These are phyloP conservation scores for Rallus crepitans DNA, from an alignment of 2,797 vertebrate species.

Conservation along the genomic window DNA sequence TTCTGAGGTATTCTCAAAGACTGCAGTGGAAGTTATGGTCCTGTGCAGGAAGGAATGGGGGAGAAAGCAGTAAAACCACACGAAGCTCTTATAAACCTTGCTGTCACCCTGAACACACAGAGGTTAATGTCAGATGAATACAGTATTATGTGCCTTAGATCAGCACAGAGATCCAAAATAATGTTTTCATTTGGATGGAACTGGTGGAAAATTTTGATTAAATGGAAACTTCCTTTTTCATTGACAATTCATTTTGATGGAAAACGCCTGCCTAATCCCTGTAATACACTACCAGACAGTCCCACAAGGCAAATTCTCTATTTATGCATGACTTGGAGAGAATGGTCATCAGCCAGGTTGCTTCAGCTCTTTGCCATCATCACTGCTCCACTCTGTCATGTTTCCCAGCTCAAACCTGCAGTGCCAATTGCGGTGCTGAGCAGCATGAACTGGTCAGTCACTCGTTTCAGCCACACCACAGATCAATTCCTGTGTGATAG, in stretches of 20 bases:
- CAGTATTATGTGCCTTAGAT: neutral
- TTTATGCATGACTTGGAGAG: neutral
- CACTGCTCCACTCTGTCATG: neutral
- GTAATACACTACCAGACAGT: neutral
- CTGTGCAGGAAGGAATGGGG: neutral
- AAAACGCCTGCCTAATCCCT: conserved; percentile 23
- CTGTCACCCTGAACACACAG: neutral
- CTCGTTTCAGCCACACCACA: neutral
- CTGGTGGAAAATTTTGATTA: conserved; percentile 59
- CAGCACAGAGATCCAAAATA: conserved; percentile 4
- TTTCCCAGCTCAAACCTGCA: neutral
- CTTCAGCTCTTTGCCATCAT: neutral
- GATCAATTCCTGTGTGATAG: neutral
- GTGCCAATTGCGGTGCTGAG: neutral
- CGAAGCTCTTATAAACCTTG: neutral
- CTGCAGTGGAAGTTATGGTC: neutral
- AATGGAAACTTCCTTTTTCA: conserved; percentile 59
- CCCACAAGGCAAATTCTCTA: neutral
- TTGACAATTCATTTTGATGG: conserved; percentile 39
- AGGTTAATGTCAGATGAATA: neutral
- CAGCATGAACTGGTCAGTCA: neutral
- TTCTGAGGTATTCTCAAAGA: neutral
- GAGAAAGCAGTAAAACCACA: neutral
- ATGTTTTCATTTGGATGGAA: conserved; percentile 53
- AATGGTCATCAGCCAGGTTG: neutral